These are phyloP conservation scores for Knipowitschia caucasica DNA, from an alignment of 2,797 vertebrate genomes.

Conservation along the genomic window DNA sequence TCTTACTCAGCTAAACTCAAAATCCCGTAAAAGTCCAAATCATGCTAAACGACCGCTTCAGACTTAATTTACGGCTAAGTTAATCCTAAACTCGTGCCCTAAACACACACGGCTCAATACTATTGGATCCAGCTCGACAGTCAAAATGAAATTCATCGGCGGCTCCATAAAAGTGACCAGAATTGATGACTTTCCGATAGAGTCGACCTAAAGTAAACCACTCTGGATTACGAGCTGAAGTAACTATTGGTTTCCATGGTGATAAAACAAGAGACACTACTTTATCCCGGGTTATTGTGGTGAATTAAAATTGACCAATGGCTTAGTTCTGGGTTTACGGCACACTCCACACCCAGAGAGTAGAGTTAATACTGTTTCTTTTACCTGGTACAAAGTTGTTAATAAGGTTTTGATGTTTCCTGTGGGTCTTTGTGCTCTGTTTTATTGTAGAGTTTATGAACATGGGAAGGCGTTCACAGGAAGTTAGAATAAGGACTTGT, in stretches of 20 bases:
- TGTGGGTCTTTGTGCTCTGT: too few species aligned
- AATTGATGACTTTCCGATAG: slow-evolving; percentile 4
- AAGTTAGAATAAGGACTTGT: too few species aligned
- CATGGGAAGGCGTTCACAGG: too few species aligned
- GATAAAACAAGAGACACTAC: neutral
- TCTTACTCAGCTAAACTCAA: too few species aligned
- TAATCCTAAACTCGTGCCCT: neutral
- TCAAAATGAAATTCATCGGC: neutral
- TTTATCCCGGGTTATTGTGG: neutral
- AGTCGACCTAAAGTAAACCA: neutral
- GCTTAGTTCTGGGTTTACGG: neutral
- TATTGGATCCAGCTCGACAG: neutral
- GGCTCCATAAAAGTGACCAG: neutral
- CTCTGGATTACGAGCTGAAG: neutral
- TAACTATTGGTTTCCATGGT: neutral
- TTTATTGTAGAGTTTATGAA: too few species aligned
- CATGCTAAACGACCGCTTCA: neutral
- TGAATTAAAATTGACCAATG: neutral
- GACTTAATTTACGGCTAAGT: neutral
- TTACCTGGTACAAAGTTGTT: too few species aligned
- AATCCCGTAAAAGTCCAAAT: neutral
- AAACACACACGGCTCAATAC: neutral
- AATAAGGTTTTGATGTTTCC: too few species aligned
- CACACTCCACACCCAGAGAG: too few species aligned
- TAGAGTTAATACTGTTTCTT: too few species aligned